These are phyloP conservation scores for Rhabdomys pumilio DNA, from an alignment of 2,797 vertebrate species.

Conservation along the genomic window DNA sequence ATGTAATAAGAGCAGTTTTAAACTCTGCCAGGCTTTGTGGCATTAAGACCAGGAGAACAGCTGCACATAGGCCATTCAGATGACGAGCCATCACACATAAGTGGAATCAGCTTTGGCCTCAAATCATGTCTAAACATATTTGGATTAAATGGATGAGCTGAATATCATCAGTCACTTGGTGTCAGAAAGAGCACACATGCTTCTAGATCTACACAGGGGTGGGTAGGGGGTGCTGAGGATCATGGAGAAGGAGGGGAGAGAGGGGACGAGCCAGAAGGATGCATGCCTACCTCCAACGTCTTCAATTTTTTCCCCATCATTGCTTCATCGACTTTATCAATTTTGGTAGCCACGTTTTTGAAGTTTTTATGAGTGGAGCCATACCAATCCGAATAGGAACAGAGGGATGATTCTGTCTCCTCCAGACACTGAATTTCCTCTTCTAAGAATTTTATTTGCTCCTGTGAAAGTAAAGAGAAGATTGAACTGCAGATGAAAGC, in stretches of 20 bases:
- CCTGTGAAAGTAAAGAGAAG: slow-evolving; percentile 87
- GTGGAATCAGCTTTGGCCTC: background rate
- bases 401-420: slow-evolving; percentile 94
- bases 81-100: background rate
- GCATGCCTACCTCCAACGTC: slow-evolving; percentile 93
- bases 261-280: fast-evolving
- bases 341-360: slow-evolving; percentile 89
- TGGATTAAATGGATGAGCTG: background rate
- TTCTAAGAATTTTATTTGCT: slow-evolving; percentile 95
- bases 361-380: slow-evolving; percentile 92
- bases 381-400: slow-evolving; percentile 95
- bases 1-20: background rate
- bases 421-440: slow-evolving; percentile 95
- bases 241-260: background rate
- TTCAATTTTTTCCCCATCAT: slow-evolving; percentile 96
- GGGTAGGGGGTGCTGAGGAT: fast-evolving
- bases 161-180: fast-evolving
- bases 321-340: slow-evolving; percentile 92
- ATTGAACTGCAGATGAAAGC: background rate
- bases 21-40: background rate
- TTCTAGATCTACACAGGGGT: fast-evolving
- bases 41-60: background rate
- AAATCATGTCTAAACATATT: background rate
- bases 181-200: fast-evolving
- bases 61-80: background rate